Evolutionary conservation across 2,797 vertebrate genomes (phyloP).

Genomic region (Ambastaia sidthimunki): DNA sequence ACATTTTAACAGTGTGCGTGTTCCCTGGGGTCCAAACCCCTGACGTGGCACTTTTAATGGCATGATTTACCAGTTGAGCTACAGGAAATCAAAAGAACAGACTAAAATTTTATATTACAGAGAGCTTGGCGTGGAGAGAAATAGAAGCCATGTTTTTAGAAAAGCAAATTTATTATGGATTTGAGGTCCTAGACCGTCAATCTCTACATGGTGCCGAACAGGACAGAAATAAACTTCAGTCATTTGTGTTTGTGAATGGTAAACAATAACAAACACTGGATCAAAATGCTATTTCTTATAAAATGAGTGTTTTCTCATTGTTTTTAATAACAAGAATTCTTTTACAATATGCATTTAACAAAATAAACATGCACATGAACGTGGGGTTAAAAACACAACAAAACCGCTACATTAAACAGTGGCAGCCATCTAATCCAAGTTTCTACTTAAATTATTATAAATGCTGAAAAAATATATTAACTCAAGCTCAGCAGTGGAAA

Average conservation of each 20-base stretch:
- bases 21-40: background rate
- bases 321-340: slow-evolving; percentile 47
- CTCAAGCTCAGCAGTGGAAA: slow-evolving; percentile 40
- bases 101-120: background rate
- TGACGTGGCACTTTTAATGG: background rate
- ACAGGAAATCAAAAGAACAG: background rate
- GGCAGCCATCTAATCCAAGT: slow-evolving; percentile 61
- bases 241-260: slow-evolving; percentile 56
- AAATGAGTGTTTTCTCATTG: slow-evolving; percentile 32
- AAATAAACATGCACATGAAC: slow-evolving; percentile 55
- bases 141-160: background rate
- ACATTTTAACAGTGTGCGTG: background rate
- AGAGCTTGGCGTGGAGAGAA: background rate
- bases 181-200: slow-evolving; percentile 65
- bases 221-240: slow-evolving; percentile 60
- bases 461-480: slow-evolving; percentile 51
- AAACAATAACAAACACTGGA: slow-evolving; percentile 45
- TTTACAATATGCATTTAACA: slow-evolving; percentile 11
- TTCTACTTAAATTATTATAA: slow-evolving; percentile 38
- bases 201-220: slow-evolving; percentile 65
- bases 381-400: slow-evolving; percentile 26
- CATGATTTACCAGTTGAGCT: background rate
- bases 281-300: slow-evolving; percentile 40
- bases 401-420: slow-evolving; percentile 40
- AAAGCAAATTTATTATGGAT: slow-evolving; percentile 71